A percentile compares a stretch with the other conserved stretches of the same genome.
These are phyloP conservation scores for Brachyalestes nurse DNA, from an alignment of 2,797 vertebrate genomes.

Conservation along the genomic window DNA sequence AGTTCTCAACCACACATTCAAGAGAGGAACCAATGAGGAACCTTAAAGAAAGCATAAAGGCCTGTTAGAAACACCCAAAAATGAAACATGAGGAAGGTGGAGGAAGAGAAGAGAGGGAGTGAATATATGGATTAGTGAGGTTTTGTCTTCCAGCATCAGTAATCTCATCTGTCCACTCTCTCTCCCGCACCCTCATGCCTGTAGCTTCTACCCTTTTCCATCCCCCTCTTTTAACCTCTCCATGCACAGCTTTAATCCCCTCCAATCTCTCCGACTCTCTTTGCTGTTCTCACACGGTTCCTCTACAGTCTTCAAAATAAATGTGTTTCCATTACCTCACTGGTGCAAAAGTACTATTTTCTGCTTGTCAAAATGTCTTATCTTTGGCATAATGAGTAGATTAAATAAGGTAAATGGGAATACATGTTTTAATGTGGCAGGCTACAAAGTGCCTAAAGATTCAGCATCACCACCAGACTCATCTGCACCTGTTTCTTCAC, in stretches of 20 bases:
- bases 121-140: slow-evolving; percentile 28
- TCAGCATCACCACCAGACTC: too few species aligned
- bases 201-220: neutral
- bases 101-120: neutral
- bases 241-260: neutral
- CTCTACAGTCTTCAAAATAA: neutral
- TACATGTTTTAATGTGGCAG: too few species aligned
- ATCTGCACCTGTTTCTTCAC: too few species aligned
- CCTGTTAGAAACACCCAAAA: neutral
- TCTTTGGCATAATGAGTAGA: too few species aligned
- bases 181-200: slow-evolving; percentile 20
- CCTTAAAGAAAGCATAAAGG: neutral
- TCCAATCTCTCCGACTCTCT: slow-evolving; percentile 20
- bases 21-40: neutral
- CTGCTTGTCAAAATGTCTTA: too few species aligned
- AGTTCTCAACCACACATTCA: too few species aligned
- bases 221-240: neutral
- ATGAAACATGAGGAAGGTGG: neutral
- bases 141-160: slow-evolving; percentile 29
- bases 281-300: neutral
- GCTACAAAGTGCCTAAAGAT: too few species aligned
- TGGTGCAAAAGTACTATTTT: too few species aligned
- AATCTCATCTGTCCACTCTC: slow-evolving; percentile 12
- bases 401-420: neutral
- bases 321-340: too few species aligned